These are phyloP conservation scores for Asteroscopus sphinx DNA, from an alignment of 2,888 invertebrate species.

Conservation along the genomic window DNA sequence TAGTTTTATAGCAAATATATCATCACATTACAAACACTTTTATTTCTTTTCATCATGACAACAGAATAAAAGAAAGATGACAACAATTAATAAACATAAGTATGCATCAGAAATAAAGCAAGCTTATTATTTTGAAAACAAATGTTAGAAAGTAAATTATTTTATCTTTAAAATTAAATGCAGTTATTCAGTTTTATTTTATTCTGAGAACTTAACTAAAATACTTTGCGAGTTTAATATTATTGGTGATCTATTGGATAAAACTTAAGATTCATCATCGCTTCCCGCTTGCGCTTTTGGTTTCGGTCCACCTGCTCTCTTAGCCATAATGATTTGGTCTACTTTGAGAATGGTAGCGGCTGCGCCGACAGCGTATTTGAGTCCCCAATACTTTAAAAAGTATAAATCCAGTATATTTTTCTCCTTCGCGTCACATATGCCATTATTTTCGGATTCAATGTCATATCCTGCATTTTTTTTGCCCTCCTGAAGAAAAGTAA, in stretches of 20 bases:
- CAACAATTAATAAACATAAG: conserved; percentile 21
- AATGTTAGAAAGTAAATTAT: neutral
- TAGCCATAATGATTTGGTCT: conserved; percentile 99
- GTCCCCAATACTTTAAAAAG: conserved; percentile 96
- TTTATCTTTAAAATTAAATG: conserved; percentile 44
- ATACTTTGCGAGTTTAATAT: conserved; percentile 56
- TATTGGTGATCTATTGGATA: conserved; percentile 26
- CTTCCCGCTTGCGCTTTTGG: conserved; percentile 91
- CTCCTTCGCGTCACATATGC: conserved; percentile 93
- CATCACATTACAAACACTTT: conserved; percentile 2
- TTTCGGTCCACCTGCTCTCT: conserved; percentile 98
- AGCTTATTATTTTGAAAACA: neutral
- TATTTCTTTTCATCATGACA: conserved; percentile 14
- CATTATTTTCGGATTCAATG: conserved; percentile 94
- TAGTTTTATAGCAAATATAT: conserved; percentile 9
- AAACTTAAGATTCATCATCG: conserved; percentile 92
- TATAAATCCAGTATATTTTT: conserved; percentile 95
- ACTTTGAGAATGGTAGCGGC: conserved; percentile 97
- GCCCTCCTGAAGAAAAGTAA: conserved; percentile 89
- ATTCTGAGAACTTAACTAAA: conserved; percentile 52
- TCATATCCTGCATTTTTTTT: conserved; percentile 96
- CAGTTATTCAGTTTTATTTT: conserved; percentile 22
- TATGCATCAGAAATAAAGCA: conserved; percentile 12
- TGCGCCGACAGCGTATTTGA: conserved; percentile 98
- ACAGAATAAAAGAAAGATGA: conserved; percentile 7